phyloP scores from a whole-genome alignment of 1,140 invertebrate species.

The Cydia pomonella region DNA sequence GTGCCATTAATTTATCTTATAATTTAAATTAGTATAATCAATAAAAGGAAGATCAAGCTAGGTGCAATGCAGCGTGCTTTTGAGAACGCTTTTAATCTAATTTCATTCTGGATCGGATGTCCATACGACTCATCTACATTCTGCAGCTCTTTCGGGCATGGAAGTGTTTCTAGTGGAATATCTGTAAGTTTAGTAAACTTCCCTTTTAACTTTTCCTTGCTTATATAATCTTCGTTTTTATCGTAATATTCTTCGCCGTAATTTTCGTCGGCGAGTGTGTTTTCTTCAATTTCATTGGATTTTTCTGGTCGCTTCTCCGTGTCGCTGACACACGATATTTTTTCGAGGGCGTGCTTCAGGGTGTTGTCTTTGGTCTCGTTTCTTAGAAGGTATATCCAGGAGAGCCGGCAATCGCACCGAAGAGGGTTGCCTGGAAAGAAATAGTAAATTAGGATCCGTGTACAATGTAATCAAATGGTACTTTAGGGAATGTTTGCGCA shows the following conservation, averaged over 20 bases:
- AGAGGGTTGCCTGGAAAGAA: slow-evolving; percentile 83
- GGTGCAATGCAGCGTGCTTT: slow-evolving; percentile 50
- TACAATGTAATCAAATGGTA: slow-evolving; percentile 8
- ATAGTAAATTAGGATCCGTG: slow-evolving; percentile 39
- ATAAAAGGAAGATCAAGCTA: slow-evolving; percentile 48
- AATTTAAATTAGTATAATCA: slow-evolving; percentile 55
- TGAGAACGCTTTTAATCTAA: slow-evolving; percentile 70
- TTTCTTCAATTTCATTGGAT: slow-evolving; percentile 42
- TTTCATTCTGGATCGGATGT: slow-evolving; percentile 73
- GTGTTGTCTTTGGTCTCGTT: slow-evolving; percentile 83
- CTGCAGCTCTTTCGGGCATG: slow-evolving; percentile 73
- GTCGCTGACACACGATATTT: slow-evolving; percentile 80
- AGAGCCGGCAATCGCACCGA: slow-evolving; percentile 84
- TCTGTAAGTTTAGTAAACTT: slow-evolving; percentile 65
- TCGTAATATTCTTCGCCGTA: slow-evolving; percentile 66
- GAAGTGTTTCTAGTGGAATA: slow-evolving; percentile 64
- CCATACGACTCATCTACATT: slow-evolving; percentile 69
- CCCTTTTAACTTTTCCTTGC: slow-evolving; percentile 56
- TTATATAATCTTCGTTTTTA: slow-evolving; percentile 63
- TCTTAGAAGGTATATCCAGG: slow-evolving; percentile 83
- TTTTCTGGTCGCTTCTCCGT: slow-evolving; percentile 49
- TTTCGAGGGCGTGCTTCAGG: slow-evolving; percentile 81
- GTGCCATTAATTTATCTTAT: not conserved
- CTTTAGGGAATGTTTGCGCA: slow-evolving; percentile 19
- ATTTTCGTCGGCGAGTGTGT: slow-evolving; percentile 60